Percentiles rank a stretch among this genome's conserved stretches.
Evolutionary conservation across 2,888 invertebrate genomes (phyloP).

Genomic region (Drosophila monieri): DNA sequence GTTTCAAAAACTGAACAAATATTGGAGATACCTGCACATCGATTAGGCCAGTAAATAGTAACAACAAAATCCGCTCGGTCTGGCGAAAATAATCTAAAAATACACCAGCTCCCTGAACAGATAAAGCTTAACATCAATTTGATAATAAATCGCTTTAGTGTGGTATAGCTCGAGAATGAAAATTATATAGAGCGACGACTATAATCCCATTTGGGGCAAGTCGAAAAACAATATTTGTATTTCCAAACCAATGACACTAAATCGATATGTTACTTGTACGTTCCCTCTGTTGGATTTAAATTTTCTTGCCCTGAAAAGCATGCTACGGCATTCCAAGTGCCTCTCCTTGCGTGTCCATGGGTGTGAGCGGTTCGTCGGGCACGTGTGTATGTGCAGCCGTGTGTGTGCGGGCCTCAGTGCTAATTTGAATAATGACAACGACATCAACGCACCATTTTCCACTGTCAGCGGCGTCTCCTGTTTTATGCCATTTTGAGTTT

Average conservation of each 20-base stretch:
- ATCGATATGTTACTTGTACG: conserved; percentile 25
- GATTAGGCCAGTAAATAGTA: conserved; percentile 23
- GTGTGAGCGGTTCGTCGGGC: conserved; percentile 3
- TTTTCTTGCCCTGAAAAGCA: conserved; percentile 48
- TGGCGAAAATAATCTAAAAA: conserved; percentile 15
- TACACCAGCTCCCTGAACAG: background rate
- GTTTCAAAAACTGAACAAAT: background rate
- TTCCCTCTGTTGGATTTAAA: conserved; percentile 36
- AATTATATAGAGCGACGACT: background rate
- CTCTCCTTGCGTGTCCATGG: conserved; percentile 6
- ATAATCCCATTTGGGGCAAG: conserved; percentile 5
- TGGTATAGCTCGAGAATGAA: conserved; percentile 4
- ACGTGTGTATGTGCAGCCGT: conserved; percentile 22
- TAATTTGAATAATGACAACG: conserved; percentile 80
- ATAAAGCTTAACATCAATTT: conserved; percentile 21
- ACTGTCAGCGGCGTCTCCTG: conserved; percentile 49
- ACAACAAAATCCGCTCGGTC: conserved; percentile 25
- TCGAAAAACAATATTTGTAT: conserved; percentile 13
- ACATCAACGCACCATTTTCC: conserved; percentile 75
- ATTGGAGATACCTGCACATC: conserved; percentile 6
- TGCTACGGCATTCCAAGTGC: conserved; percentile 47
- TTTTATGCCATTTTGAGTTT: conserved; percentile 53
- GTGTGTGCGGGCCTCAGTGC: conserved; percentile 66
- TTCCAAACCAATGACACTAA: conserved; percentile 12
- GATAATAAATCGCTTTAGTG: conserved; percentile 11